Evolutionary conservation across 2,888 invertebrate species (phyloP), one percentile per base, ranked within the genome.

Genomic region (Dynastes hyllus): DNA sequence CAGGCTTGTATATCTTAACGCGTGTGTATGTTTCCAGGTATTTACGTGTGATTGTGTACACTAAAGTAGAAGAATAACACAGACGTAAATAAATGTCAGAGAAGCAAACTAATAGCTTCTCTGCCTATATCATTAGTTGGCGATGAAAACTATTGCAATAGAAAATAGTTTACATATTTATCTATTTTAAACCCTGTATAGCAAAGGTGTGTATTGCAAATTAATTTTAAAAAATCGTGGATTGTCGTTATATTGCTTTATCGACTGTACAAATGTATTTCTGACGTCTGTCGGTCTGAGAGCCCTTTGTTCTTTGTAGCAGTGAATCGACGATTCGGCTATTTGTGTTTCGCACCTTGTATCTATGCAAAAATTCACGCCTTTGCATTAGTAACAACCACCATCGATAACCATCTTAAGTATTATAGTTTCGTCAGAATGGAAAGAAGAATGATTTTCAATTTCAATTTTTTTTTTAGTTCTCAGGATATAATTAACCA

Each of bases 281-380:
- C 27, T 27, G 50, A 9, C 69, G 29, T 13, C 6, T 71, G 16
- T 37, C 32, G 40, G 37, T 40, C 22, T 58, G 5, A 37, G 37
- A 55, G 37, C 32, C 13, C 58, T 77, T 58, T 69, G 58, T 77
- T 77, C 69, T 77, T 61, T 37, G 45, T 50, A 45, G 27, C 13
- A 45, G 40, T 61, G 45, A 11, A 37, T 22, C 3, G 61, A 11
- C 22, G 50, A 75, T 75, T 75, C 61, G 45, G 61, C 27, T 77
- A 69, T 77, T 77, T 77, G 69, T n/a, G 27, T 27, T 77, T 77
- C 77, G 45, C 69, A 77, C 77, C 67, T 77, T 69, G 58, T 77
- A 77, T 77, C 77, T 77, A 69, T 58, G 67, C 77, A 69, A 77
- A 77, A 77, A 69, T 77, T 77, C 77, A 77, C 77, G 69, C 77